A percentile compares a stretch with the other conserved stretches of the same genome.
phyloP scores from a whole-genome alignment of 1,140 invertebrate species.

The Phymastichus coffea region DNA sequence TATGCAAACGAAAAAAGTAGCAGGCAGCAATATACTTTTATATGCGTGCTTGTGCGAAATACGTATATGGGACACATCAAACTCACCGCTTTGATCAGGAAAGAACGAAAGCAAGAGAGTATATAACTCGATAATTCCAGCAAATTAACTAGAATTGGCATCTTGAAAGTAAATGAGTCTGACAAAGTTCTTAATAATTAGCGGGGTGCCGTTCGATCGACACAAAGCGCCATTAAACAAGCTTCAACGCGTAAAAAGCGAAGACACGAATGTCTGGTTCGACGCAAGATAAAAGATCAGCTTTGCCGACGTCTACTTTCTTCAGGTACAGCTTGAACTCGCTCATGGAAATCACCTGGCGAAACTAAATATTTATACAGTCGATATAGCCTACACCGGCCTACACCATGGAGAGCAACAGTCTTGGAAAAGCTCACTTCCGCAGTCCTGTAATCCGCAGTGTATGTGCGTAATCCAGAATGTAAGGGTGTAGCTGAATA shows the following conservation, averaged over 20 bases:
- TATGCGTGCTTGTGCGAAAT: background rate
- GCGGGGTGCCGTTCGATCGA: too few relatives aligned
- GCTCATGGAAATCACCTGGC: conserved; percentile 31
- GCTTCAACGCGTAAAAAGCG: background rate
- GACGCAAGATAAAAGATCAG: conserved; percentile 14
- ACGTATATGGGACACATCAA: too few relatives aligned
- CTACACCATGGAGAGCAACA: conserved; percentile 12
- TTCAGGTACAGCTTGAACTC: too few relatives aligned
- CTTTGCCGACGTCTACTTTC: too few relatives aligned
- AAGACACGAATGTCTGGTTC: background rate
- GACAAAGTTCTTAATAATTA: too few relatives aligned
- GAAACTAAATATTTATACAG: conserved; percentile 41
- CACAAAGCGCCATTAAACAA: too few relatives aligned
- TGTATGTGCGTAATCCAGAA: background rate
- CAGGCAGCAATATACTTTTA: conserved; percentile 7
- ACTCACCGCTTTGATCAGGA: too few relatives aligned
- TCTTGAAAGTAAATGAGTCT: too few relatives aligned
- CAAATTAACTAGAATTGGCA: too few relatives aligned
- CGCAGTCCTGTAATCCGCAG: background rate
- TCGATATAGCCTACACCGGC: conserved; percentile 5
- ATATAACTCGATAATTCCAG: background rate
- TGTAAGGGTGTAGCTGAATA: background rate
- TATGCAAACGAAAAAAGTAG: conserved; percentile 7
- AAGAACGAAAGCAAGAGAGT: background rate
- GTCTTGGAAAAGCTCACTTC: background rate